Base-by-base conservation (phyloP, 2,113 vertebrate species). In the Pelusios castaneus region DNA sequence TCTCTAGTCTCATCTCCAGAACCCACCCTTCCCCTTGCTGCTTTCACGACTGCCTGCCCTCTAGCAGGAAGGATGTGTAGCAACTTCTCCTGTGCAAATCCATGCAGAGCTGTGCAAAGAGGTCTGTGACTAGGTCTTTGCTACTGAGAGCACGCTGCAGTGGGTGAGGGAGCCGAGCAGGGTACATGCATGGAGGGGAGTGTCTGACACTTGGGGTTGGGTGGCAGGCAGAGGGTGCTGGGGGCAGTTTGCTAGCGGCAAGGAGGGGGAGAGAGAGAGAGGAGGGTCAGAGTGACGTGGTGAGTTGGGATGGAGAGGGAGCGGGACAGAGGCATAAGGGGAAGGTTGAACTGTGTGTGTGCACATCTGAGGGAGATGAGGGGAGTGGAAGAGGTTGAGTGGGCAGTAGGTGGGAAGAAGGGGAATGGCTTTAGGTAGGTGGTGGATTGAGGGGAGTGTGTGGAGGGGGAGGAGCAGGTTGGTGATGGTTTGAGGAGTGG, bases 11-110 rank as follows among this genome's bases (percentile, higher is more conserved):
- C 83, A 95, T 93, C 22, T 0, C 89, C 87, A 29, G 84, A 76
- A 86, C 80, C 80, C 90, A 95, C 88, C 75, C 94, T 97, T 96
- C 93, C 95, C 95, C 89, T 82, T 45, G 4, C 89, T 85, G 95
- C 77, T 90, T 56, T 75, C 85, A 5, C 85, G 79, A 55, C 49
- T 34, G 91, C 87, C 41, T 47, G 81, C 24, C 80, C 82, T n/a
- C 2, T 0, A 2, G 90, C 92, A 95, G 95, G 94, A 95, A 96
- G 96, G 95, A 94, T 9, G 1, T 79, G 88, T 4, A 79, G 95
- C 80, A 93, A 84, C 87, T 45, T n/a, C 82, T 70, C n/a, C 34
- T 73, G 0, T 63, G 45, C 41, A 17, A 1, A 4, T 1, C 77
- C 21, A 77, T 0, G 5, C 1, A 4, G 78, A 8, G 82, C 78